Base-by-base conservation (phyloP, 2,113 vertebrate species). In the Sapajus apella region DNA sequence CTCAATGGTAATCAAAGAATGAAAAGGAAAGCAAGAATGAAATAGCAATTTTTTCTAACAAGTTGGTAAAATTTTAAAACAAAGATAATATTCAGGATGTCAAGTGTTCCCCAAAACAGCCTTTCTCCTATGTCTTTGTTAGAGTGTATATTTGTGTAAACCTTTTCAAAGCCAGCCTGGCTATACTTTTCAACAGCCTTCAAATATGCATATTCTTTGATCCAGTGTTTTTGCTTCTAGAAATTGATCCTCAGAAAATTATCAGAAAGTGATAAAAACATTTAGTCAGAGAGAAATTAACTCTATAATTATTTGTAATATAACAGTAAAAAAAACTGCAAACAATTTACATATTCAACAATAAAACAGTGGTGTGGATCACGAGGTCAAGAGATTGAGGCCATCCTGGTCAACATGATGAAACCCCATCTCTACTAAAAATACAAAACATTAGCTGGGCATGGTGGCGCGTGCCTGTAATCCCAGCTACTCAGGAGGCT, bases 1-100 rank as follows among this genome's bases (percentile, higher is more conserved):
- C 35, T 76, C 23, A 27, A 52, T 81, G 50, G 20, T 94, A 81
- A 92, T 94, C 79, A 92, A 90, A 88, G 52, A 90, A 95, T 79
- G 10, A 2, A 86, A 87, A 83, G 87, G 64, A 75, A 96, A 70
- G 30, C 55, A 91, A 95, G 12, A 90, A 83, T 61, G 7, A 83
- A 70, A 75, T 43, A 7, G 23, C 35, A 23, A 25, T 75, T 80
- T 91, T 75, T 92, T 45, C 87, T 52, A 55, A 88, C 43, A 52
- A 84, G 47, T n/a, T 70, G 32, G 35, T 70, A 40, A 82, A 96
- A 23, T 79, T 76, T 30, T 94, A n/a, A 93, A 68, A 92, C 6
- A 64, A 13, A 76, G 20, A 47, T n/a, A 86, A 90, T 77, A 72
- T 4, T 30, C 23, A 87, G 18, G 45, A 21, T 90, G 58, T 82